Evolutionary conservation across 2,797 vertebrate species (phyloP), one percentile per base, ranked within the genome.

Genomic region (Todus mexicanus): DNA sequence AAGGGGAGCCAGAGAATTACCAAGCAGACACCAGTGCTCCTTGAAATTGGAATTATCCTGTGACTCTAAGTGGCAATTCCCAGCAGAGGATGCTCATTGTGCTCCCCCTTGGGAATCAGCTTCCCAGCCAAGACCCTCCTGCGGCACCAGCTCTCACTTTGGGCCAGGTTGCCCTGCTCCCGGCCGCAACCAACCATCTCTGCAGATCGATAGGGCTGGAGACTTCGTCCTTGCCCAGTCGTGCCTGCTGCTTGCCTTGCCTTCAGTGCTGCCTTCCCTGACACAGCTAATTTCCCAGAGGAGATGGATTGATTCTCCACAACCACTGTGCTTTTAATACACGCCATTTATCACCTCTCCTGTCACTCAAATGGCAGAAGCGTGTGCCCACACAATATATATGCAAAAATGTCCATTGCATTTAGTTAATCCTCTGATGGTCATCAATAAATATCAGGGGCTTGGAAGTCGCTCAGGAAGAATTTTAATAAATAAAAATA

Each of bases 291-390:
- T 95, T 94, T 87, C 94, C 91, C 92, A 25, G 71, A 65, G 90
- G 93, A 95, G 95, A 88, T 68, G 79, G 90, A 95, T 93, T 89
- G 93, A 43, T 95, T 77, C 84, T 85, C 23, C 23, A 42, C 43
- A 61, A 33, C 65, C 54, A 4, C 73, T 25, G 37, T 40, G 88
- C 68, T 22, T 93, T 96, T 94, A 95, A 95, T 59, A 73, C 11
- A 6, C 15, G 57, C 51, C 53, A 84, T 96, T 94, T 84, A 37
- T 95, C 93, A 94, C 73, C 61, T 82, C 20, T 31, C 38, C 65
- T 87, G 91, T 73, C 92, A 90, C 65, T 88, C 88, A 77, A 38
- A 29, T 26, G 76, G 60, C 38, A 64, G 80, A 31, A 56, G 79
- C 26, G 75, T 84, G 89, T 70, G 78, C 40, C 59, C 79, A 43